Base-by-base conservation (phyloP, 2,888 invertebrate species). In the Zelleria hepariella region DNA sequence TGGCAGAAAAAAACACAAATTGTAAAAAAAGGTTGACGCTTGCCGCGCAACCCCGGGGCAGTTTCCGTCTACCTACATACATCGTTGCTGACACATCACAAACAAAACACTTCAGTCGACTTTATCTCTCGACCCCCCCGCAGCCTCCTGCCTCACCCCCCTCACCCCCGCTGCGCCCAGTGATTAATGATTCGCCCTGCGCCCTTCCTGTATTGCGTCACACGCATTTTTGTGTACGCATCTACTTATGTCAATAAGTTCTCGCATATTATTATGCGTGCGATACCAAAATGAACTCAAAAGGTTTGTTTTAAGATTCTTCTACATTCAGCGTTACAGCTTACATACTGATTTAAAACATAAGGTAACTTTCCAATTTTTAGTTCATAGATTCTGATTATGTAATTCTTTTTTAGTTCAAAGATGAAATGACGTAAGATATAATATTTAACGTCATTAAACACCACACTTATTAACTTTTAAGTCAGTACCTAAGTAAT, bases 111-210 rank as follows among this genome's bases (percentile, higher is more conserved):
- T 60, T 58, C 24, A 62, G 59, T 59, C 62, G 59, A 57, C 58
- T 57, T 55, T 58, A 64, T 62, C 57, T 58, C 57, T 15, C 32
- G 15, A 23, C 56, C 32, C 52, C 48, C 10, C 56, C 47, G n/a
- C n/a, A n/a, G n/a, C n/a, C n/a, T n/a, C n/a, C 15, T 42, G 4
- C 15, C 10, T 32, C 32, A 21, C 1, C 54, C 25, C 26, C 20
- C 56, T 60, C 54, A n/a, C 7, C 18, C 26, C 18, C 15, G 21
- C 32, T 56, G 3, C 23, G 8, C 48, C 23, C 59, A 61, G 60
- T 64, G 64, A 64, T 64, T 64, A 64, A 64, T 64, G 64, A 59
- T 59, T 55, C 32, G 58, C 56, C 58, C 60, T 55, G 49, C 52
- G 54, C 59, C 61, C 58, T 62, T 57, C 56, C 58, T 53, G 26